These are phyloP conservation scores for Choristoneura rosaceana DNA, from an alignment of 2,888 invertebrate genomes.

Conservation along the genomic window DNA sequence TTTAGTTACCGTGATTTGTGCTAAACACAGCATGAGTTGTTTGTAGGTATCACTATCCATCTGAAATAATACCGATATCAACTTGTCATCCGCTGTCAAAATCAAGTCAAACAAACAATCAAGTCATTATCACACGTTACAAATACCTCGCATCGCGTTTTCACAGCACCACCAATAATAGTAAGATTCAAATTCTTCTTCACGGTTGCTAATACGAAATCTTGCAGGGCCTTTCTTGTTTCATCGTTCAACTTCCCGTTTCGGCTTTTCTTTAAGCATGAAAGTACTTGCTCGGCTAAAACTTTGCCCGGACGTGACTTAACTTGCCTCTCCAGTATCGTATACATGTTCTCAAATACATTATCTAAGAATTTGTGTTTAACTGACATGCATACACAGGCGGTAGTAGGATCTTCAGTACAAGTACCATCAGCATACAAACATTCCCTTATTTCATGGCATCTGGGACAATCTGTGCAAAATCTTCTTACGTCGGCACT, in stretches of 20 bases:
- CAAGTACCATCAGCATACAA: slow-evolving; percentile 59
- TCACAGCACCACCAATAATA: slow-evolving; percentile 77
- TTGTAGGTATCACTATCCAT: slow-evolving; percentile 72
- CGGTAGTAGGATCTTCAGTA: slow-evolving; percentile 54
- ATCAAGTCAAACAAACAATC: too few relatives aligned
- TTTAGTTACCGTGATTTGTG: slow-evolving; percentile 55
- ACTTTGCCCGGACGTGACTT: slow-evolving; percentile 64
- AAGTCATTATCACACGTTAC: too few relatives aligned
- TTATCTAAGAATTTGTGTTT: slow-evolving; percentile 75
- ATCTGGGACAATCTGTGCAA: slow-evolving; percentile 74
- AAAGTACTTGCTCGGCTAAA: slow-evolving; percentile 64
- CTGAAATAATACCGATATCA: slow-evolving; percentile 50
- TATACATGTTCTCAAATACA: slow-evolving; percentile 79
- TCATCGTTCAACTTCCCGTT: slow-evolving; percentile 70
- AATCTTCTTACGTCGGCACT: slow-evolving; percentile 63
- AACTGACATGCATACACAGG: slow-evolving; percentile 70
- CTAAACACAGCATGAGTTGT: slow-evolving; percentile 72
- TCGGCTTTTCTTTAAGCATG: slow-evolving; percentile 65
- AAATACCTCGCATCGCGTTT: slow-evolving; percentile 76
- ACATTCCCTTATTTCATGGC: slow-evolving; percentile 63
- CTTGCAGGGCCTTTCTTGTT: slow-evolving; percentile 65
- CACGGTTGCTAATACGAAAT: slow-evolving; percentile 68
- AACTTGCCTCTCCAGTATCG: slow-evolving; percentile 65
- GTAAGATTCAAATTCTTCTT: slow-evolving; percentile 76
- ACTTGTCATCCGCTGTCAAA: neutral